Conservation (phyloP, 1,140 invertebrate genomes). For the Wasmannia auropunctata region DNA sequence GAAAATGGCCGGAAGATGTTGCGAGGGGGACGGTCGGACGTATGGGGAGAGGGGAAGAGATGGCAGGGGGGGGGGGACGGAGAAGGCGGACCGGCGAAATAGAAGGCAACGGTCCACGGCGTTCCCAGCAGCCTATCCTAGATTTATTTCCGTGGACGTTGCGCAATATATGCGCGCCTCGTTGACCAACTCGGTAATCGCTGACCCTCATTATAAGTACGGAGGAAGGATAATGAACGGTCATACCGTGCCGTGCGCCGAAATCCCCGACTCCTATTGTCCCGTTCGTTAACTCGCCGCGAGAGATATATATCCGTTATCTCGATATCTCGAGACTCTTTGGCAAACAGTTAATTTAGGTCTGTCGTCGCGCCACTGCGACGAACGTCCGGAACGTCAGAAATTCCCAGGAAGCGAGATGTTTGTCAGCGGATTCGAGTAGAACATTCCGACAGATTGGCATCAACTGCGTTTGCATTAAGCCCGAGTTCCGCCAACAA, state of each 20-base stretch:
- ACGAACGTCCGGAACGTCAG: background rate
- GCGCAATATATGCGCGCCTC: slow-evolving; percentile 67
- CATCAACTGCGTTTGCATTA: background rate
- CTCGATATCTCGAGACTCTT: background rate
- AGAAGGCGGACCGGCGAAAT: slow-evolving; percentile 49
- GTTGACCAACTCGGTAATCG: slow-evolving; percentile 43
- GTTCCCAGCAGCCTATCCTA: slow-evolving; percentile 78
- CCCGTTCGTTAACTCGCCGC: background rate
- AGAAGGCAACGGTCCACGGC: slow-evolving; percentile 71
- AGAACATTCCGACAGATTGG: background rate
- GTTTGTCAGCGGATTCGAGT: background rate
- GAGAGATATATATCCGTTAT: background rate
- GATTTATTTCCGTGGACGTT: slow-evolving; percentile 79
- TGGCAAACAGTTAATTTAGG: background rate
- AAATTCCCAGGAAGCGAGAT: background rate
- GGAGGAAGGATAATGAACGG: slow-evolving; percentile 65
- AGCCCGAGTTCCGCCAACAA: background rate
- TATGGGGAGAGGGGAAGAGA: background rate
- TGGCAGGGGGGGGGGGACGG: background rate
- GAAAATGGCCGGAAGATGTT: slow-evolving; percentile 73
- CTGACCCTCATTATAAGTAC: slow-evolving; percentile 55
- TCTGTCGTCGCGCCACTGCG: background rate
- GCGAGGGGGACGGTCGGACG: slow-evolving; percentile 22
- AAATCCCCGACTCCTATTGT: slow-evolving; percentile 30
- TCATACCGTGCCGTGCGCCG: slow-evolving; percentile 44